Conservation (phyloP, 2,797 vertebrate species). For the Pristis pectinata region DNA sequence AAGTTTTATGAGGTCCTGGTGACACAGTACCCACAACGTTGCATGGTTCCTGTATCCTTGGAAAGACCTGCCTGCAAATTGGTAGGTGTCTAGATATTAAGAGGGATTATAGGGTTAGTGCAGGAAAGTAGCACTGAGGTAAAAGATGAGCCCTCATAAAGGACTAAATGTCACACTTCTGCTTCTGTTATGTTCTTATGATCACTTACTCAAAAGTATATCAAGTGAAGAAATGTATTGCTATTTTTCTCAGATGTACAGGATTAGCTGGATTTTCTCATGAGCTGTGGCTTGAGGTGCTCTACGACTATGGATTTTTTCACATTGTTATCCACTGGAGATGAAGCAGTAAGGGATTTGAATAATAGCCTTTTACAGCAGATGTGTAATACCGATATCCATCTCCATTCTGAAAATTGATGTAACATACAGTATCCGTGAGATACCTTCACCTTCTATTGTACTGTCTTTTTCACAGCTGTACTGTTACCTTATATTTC, state of each 20-base stretch:
- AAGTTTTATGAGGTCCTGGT: too few species aligned
- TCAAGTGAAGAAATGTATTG: neutral
- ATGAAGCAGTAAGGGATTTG: neutral
- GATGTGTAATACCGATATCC: neutral
- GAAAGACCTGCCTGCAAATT: too few species aligned
- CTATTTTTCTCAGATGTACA: neutral
- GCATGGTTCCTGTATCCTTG: too few species aligned
- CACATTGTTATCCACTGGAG: neutral
- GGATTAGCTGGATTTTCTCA: neutral
- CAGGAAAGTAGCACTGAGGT: too few species aligned
- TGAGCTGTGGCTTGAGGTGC: neutral
- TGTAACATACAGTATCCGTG: neutral
- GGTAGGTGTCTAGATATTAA: too few species aligned
- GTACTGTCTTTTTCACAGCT: too few species aligned
- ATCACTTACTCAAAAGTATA: neutral
- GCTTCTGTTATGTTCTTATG: too few species aligned
- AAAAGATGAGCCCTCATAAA: too few species aligned
- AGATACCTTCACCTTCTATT: neutral
- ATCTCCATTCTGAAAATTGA: neutral
- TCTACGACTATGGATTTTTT: neutral
- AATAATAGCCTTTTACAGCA: neutral
- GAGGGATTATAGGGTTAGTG: too few species aligned
- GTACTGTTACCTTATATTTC: too few species aligned
- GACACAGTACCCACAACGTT: too few species aligned
- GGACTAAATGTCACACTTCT: too few species aligned